Conservation (phyloP, 2,113 vertebrate species). For the Myrmecophaga tridactyla region DNA sequence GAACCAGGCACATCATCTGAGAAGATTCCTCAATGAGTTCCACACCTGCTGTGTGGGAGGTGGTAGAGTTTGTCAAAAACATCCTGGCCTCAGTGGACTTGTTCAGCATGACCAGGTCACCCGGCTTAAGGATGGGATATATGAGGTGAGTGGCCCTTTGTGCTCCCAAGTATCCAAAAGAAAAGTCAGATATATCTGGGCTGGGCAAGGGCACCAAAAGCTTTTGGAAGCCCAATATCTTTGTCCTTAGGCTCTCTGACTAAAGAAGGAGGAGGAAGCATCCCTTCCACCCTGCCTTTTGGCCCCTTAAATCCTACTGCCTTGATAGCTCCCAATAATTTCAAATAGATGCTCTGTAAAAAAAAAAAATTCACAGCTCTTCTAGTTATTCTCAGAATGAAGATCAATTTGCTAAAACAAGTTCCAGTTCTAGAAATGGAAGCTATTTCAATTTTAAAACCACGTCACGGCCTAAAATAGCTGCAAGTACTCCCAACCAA, state of each 20-base stretch:
- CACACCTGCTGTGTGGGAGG: constrained; percentile 84
- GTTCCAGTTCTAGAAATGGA: not conserved
- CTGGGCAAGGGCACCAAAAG: not conserved
- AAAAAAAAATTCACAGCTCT: not conserved
- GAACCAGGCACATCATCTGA: constrained; percentile 86
- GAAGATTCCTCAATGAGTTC: constrained; percentile 89
- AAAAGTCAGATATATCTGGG: not conserved
- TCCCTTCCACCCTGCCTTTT: not conserved
- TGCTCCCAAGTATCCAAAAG: not conserved
- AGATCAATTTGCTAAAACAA: not conserved
- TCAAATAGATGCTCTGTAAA: not conserved
- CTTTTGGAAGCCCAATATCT: not conserved
- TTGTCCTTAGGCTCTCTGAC: not conserved
- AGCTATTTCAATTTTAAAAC: not conserved
- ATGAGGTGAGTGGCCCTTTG: constrained; percentile 82
- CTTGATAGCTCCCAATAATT: not conserved
- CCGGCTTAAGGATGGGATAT: constrained; percentile 87
- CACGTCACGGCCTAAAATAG: not conserved
- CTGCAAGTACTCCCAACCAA: not conserved
- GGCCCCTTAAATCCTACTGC: not conserved
- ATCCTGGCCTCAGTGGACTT: constrained; percentile 85
- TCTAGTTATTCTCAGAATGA: not conserved
- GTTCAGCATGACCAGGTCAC: constrained; percentile 88
- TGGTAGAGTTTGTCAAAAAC: constrained; percentile 88
- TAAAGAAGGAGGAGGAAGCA: not conserved